These are phyloP conservation scores for Grammomys dolichurus DNA, from an alignment of 2,113 vertebrate genomes.

Conservation along the genomic window DNA sequence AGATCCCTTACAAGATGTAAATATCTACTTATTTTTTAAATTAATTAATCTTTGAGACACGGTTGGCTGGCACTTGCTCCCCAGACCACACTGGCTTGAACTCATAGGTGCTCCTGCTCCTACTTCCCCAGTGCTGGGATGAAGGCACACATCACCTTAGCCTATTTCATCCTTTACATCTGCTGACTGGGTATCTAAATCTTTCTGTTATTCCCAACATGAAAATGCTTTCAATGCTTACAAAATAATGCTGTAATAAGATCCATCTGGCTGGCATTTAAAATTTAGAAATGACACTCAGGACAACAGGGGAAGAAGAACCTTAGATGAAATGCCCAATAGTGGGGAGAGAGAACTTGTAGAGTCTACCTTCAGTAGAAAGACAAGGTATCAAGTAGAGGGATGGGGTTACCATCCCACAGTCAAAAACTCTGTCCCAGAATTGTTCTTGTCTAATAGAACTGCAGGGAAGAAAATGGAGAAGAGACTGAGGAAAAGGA, in stretches of 20 bases:
- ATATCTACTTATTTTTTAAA: not conserved
- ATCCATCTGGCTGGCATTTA: not conserved
- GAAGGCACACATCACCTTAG: not conserved
- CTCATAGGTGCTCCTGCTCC: not conserved
- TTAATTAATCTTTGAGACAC: not conserved
- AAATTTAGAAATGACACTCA: not conserved
- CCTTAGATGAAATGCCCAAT: too few species aligned
- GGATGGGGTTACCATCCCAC: too few species aligned
- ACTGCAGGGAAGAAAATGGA: too few species aligned
- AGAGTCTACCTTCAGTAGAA: too few species aligned
- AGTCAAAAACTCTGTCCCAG: too few species aligned
- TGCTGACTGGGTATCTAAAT: not conserved
- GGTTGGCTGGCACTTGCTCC: not conserved
- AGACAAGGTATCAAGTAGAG: too few species aligned
- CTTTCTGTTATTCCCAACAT: not conserved
- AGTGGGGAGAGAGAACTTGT: too few species aligned
- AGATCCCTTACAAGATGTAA: not conserved
- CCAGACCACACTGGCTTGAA: not conserved
- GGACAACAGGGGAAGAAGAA: too few species aligned
- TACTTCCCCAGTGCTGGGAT: not conserved
- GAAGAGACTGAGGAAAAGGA: too few species aligned
- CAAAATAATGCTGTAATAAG: not conserved
- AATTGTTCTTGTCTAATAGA: too few species aligned
- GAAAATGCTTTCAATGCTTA: not conserved
- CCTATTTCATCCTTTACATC: not conserved